Evolutionary conservation across 2,797 vertebrate species (phyloP).

Genomic region (Tenualosa thibaudeaui): DNA sequence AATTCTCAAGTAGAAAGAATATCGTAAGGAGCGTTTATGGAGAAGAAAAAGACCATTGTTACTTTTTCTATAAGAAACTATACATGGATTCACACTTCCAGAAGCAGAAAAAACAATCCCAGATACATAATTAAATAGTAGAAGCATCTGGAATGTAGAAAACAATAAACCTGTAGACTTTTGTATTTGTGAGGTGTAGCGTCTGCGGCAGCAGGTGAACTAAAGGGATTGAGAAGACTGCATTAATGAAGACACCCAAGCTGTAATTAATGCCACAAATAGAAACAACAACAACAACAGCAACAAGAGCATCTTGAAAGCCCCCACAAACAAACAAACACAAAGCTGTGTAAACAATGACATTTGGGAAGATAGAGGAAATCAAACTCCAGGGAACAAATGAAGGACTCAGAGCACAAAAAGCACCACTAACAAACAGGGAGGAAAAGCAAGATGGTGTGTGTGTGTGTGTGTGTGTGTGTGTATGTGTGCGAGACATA

Average conservation of each 20-base stretch:
- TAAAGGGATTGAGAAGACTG: conserved; percentile 29
- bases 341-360: conserved; percentile 23
- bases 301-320: neutral
- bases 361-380: conserved; percentile 22
- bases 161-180: neutral
- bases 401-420: conserved; percentile 17
- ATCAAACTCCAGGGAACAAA: conserved; percentile 30
- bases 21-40: neutral
- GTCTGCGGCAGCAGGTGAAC: neutral
- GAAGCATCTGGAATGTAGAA: neutral
- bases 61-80: neutral
- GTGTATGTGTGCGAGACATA: neutral
- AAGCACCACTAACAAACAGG: neutral
- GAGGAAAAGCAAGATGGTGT: neutral
- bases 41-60: neutral
- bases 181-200: neutral
- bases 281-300: conserved; percentile 29
- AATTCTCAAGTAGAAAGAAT: neutral
- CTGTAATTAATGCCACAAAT: conserved; percentile 45
- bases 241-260: conserved; percentile 31
- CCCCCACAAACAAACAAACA: neutral
- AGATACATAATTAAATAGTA: neutral
- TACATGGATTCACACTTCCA: neutral
- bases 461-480: neutral
- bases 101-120: neutral